phyloP scores from a whole-genome alignment of 2,888 invertebrate genomes.

The Argyra leucocephala region DNA sequence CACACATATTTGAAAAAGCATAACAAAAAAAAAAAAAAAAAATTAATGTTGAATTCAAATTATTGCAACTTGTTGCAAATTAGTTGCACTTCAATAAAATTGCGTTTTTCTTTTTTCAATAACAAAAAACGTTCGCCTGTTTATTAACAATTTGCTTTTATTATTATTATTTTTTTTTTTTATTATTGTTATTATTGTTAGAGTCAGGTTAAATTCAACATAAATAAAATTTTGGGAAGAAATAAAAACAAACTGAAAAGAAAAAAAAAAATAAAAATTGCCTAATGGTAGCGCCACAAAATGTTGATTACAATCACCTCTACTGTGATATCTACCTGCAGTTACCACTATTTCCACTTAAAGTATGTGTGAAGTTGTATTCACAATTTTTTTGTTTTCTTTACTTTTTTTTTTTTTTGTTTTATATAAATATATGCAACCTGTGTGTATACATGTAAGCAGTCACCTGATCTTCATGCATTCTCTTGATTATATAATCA shows the following conservation, averaged over 20 bases:
- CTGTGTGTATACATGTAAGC: background rate
- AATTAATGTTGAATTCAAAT: background rate
- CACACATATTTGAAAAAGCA: too few relatives aligned
- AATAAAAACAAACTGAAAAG: background rate
- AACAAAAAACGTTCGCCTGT: background rate
- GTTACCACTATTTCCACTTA: background rate
- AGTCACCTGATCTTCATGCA: slow-evolving; percentile 3
- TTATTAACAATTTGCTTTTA: background rate
- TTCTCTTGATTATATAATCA: background rate
- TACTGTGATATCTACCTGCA: background rate
- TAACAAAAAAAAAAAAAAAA: too few relatives aligned
- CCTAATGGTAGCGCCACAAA: background rate
- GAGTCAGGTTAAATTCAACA: too few relatives aligned
- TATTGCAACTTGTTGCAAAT: background rate
- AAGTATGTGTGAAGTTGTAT: background rate
- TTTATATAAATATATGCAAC: background rate
- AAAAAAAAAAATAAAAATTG: background rate
- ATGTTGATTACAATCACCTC: too few relatives aligned
- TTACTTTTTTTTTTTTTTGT: background rate
- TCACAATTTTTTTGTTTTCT: background rate
- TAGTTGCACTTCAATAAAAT: background rate
- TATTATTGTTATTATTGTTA: background rate
- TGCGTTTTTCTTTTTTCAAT: background rate
- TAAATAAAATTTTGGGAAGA: too few relatives aligned
- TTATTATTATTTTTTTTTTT: background rate